Evolutionary conservation across 2,888 invertebrate genomes (phyloP).

Genomic region (Neoascia interrupta): DNA sequence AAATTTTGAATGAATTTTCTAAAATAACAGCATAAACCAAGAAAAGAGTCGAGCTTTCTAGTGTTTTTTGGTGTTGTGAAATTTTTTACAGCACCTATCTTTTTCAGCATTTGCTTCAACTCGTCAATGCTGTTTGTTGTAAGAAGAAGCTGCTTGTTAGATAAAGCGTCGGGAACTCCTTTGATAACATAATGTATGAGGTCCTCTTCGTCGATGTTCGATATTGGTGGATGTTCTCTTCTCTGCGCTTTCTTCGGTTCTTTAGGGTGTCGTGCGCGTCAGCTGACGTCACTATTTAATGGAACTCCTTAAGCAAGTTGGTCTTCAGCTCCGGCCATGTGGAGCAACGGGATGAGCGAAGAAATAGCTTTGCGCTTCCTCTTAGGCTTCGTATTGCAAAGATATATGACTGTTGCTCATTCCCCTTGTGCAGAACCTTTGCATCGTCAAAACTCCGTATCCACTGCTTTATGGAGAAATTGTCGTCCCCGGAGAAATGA

Average conservation of each 20-base stretch:
- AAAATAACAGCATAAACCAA: conserved; percentile 7
- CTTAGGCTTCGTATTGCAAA: conserved; percentile 22
- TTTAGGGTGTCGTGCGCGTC: conserved; percentile 16
- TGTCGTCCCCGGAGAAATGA: conserved; percentile 38
- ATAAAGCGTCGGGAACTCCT: conserved; percentile 28
- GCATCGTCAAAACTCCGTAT: conserved; percentile 37
- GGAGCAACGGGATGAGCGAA: conserved; percentile 23
- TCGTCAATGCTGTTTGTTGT: conserved; percentile 2
- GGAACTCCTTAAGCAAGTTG: conserved; percentile 14
- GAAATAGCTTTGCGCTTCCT: conserved; percentile 37
- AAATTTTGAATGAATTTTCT: conserved; percentile 16
- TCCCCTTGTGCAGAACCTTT: conserved; percentile 19
- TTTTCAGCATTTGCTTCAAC: conserved; percentile 2
- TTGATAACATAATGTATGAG: conserved; percentile 23
- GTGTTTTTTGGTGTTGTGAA: conserved; percentile 8
- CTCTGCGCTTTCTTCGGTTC: conserved; percentile 18
- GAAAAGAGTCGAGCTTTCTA: conserved; percentile 16
- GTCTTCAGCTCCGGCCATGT: conserved; percentile 31
- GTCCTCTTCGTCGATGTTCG: conserved; percentile 33
- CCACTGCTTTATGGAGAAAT: conserved; percentile 34
- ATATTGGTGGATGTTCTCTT: conserved; percentile 37
- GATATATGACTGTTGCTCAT: conserved; percentile 21
- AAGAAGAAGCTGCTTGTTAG: conserved; percentile 20
- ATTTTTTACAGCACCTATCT: not conserved
- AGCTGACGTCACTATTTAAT: conserved; percentile 17